These are phyloP conservation scores for Bilobella aurantiaca DNA, from an alignment of 1,140 invertebrate genomes.

Conservation along the genomic window DNA sequence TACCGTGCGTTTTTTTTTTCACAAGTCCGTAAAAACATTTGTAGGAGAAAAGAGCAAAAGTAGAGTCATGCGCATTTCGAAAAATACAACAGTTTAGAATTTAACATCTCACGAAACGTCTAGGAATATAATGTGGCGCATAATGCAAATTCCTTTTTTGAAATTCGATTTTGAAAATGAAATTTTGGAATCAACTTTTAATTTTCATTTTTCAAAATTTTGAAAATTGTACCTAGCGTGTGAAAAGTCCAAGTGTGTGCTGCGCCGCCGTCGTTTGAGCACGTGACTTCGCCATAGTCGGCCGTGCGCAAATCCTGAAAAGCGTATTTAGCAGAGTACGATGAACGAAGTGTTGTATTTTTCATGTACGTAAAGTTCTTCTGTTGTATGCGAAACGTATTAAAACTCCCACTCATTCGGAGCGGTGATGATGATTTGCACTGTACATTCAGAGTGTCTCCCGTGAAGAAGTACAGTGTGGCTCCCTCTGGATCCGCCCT, in stretches of 20 bases:
- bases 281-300: background rate
- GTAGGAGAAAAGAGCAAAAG: background rate
- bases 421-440: background rate
- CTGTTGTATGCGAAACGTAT: background rate
- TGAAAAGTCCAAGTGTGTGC: background rate
- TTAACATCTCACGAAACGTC: too few species aligned
- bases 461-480: background rate
- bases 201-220: background rate
- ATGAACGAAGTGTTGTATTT: background rate
- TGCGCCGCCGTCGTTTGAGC: background rate
- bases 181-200: background rate
- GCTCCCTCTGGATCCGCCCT: background rate
- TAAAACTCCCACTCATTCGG: background rate
- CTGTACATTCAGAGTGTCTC: background rate
- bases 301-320: background rate
- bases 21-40: background rate
- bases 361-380: background rate
- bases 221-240: background rate
- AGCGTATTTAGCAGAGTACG: background rate
- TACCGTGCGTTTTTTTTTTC: too few species aligned
- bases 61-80: background rate
- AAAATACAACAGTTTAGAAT: too few species aligned
- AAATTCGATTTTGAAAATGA: background rate
- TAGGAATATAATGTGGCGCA: too few species aligned
- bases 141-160: too few species aligned